A percentile compares a stretch with the other conserved stretches of the same genome.
Evolutionary conservation across 1,140 invertebrate species (phyloP).

Genomic region (Ephestia elutella): DNA sequence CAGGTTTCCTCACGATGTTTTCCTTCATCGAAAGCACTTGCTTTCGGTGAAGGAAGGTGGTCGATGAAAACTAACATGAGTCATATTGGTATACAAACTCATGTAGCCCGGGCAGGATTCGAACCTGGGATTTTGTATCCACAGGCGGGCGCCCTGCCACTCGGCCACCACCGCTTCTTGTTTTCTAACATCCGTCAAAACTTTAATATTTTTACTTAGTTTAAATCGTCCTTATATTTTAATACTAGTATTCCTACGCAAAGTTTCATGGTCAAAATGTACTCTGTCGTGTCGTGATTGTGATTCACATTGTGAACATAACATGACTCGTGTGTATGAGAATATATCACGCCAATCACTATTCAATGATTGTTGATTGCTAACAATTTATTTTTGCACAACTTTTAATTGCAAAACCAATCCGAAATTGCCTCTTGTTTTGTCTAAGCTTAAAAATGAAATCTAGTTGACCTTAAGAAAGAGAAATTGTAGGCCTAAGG

Average conservation of each 20-base stretch:
- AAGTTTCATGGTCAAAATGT: background rate
- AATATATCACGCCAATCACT: background rate
- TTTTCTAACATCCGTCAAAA: no score
- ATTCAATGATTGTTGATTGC: background rate
- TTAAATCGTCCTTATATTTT: no score
- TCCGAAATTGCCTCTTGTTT: background rate
- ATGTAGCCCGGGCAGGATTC: no score
- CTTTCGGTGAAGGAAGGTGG: no score
- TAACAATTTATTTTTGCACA: background rate
- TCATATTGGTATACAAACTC: no score
- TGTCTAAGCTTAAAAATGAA: background rate
- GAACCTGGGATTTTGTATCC: no score
- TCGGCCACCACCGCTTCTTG: no score
- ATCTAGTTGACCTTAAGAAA: background rate
- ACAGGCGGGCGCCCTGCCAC: no score
- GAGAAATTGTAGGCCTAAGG: background rate
- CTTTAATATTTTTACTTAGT: no score
- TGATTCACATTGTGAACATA: background rate
- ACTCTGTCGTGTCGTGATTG: background rate
- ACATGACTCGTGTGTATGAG: background rate
- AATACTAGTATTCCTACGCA: background rate
- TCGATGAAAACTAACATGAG: no score
- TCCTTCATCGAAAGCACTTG: no score
- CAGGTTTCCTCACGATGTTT: no score
- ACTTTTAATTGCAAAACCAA: background rate